Evolutionary conservation across 35 echinoderm and acorn worm genomes (phyloP), one percentile per base, ranked within the genome.

Genomic region (Anneissia japonica): DNA sequence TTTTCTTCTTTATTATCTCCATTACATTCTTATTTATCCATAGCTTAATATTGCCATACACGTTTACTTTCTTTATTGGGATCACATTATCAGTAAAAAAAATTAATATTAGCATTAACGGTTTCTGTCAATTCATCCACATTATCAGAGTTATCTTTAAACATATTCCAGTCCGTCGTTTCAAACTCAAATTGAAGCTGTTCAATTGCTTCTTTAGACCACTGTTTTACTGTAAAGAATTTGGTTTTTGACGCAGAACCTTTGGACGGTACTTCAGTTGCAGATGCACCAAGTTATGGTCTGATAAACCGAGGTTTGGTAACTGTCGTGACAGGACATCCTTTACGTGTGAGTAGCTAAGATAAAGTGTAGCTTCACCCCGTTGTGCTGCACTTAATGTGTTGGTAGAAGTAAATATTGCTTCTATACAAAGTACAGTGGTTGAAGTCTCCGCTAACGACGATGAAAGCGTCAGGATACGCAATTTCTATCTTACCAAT

Each of bases 11-110:
- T 17, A 85, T 91, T 76, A 86, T 76, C n/a, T 46, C 43, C 46
- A 85, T 91, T 73, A 91, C 75, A 12, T 51, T 43, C 37, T 75
- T 86, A 23, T 84, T 86, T 4, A 91, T 86, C 89, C 89, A 91
- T 12, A 84, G 89, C 46, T 91, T 91, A 39, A 86, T 84, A 77
- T 91, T 91, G 0, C 83, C 73, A 46, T 74, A 91, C 32, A 82
- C 36, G 28, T 91, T 91, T 12, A 91, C 80, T 33, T 79, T 75
- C 77, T 81, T 91, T 33, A 30, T 46, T 40, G 82, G 84, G 46
- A 91, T 84, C 12, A 35, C 56, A 76, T 35, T 64, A 35, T 82
- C 78, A 4, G 80, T 73, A 82, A 76, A 91, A n/a, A 46, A 91
- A 91, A 64, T 86, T 91, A 23, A 91, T 78, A 46, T 91, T 86